phyloP scores from a whole-genome alignment of 1,140 invertebrate genomes.

The Diorhabda carinulata region DNA sequence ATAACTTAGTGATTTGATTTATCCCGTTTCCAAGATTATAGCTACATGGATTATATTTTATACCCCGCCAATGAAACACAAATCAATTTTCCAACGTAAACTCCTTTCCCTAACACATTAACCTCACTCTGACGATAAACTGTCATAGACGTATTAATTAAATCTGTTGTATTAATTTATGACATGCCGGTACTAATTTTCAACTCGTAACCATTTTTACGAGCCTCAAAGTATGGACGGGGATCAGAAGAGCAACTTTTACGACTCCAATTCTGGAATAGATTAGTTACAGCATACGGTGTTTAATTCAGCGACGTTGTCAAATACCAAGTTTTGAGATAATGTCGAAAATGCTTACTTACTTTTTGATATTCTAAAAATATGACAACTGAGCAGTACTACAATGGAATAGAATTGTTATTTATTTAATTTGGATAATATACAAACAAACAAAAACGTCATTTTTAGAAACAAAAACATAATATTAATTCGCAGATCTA shows the following conservation, averaged over 20 bases:
- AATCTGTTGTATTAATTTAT: conserved; percentile 41
- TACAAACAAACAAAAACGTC: no score
- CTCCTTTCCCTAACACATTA: conserved; percentile 25
- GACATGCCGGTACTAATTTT: conserved; percentile 30
- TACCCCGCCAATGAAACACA: neutral
- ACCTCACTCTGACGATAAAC: conserved; percentile 25
- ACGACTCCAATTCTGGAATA: conserved; percentile 10
- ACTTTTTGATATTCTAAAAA: no score
- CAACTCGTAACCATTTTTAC: conserved; percentile 39
- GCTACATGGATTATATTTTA: neutral
- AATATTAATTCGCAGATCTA: no score
- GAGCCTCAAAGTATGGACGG: conserved; percentile 9
- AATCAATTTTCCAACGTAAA: neutral
- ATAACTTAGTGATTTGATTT: no score
- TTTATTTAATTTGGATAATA: no score
- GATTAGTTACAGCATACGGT: no score
- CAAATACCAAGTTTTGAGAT: no score
- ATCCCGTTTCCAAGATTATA: neutral
- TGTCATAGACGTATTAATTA: conserved; percentile 33
- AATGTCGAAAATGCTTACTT: no score
- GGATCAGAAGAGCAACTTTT: conserved; percentile 6
- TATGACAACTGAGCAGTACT: no score
- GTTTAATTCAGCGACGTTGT: no score
- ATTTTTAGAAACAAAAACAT: no score
- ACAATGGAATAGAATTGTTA: no score